Percentiles rank a stretch among this genome's conserved stretches.
These are phyloP conservation scores for Diaperis boleti DNA, from an alignment of 2,888 invertebrate species.

Conservation along the genomic window DNA sequence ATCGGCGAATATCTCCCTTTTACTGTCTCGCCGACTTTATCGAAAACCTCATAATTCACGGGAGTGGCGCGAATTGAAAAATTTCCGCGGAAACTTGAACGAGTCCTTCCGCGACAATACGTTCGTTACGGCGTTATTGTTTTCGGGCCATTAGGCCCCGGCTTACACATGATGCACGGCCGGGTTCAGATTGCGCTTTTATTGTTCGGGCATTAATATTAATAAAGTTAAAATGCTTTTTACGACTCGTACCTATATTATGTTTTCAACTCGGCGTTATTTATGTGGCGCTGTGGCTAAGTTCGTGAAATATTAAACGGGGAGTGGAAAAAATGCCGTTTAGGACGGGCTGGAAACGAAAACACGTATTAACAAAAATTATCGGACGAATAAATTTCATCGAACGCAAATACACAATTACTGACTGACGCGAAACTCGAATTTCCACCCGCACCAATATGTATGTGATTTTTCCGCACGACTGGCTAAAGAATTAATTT, in stretches of 20 bases:
- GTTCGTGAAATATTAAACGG: constrained; percentile 42
- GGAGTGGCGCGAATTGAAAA: constrained; percentile 11
- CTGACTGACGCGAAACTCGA: too few species aligned
- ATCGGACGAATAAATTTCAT: too few species aligned
- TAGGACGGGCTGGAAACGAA: too few species aligned
- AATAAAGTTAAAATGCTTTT: constrained; percentile 57
- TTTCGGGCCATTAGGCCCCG: constrained; percentile 47
- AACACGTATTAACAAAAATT: too few species aligned
- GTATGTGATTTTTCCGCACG: too few species aligned
- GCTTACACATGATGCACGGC: constrained; percentile 42
- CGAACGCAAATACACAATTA: too few species aligned
- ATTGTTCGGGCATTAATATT: constrained; percentile 57
- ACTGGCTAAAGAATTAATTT: too few species aligned
- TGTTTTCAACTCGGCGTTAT: constrained; percentile 52
- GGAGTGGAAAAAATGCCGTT: too few species aligned
- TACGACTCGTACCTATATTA: constrained; percentile 54
- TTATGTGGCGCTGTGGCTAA: constrained; percentile 51
- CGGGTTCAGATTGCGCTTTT: constrained; percentile 52
- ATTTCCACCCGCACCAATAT: too few species aligned
- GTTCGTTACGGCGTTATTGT: constrained; percentile 42
- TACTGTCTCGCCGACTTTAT: constrained; percentile 30
- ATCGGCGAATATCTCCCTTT: constrained; percentile 32
- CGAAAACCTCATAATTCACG: constrained; percentile 29
- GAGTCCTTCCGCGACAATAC: constrained; percentile 27
- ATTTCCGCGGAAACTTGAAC: constrained; percentile 4